Conservation (phyloP, 2,797 vertebrate species). For the Emys orbicularis region DNA sequence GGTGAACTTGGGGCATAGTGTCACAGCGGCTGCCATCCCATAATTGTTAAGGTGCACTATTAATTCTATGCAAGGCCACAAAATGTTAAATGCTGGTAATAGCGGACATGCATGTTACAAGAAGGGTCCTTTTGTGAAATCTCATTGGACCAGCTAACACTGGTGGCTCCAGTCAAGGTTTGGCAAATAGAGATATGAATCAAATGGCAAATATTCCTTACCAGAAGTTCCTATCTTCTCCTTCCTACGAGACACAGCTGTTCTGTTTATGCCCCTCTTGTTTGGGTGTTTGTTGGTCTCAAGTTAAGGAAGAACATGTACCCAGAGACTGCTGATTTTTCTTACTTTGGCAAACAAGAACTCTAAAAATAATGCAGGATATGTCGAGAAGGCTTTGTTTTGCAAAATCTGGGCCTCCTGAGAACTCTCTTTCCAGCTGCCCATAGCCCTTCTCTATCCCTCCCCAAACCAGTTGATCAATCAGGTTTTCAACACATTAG, state of each 20-base stretch:
- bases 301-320: too few species aligned
- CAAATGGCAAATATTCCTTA: neutral
- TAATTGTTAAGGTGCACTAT: neutral
- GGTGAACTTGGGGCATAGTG: too few species aligned
- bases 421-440: too few species aligned
- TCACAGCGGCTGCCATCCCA: neutral
- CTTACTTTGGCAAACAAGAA: too few species aligned
- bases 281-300: neutral
- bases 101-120: neutral
- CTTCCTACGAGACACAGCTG: neutral
- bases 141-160: neutral
- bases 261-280: too few species aligned
- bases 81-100: neutral
- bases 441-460: too few species aligned
- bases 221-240: neutral
- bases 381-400: too few species aligned
- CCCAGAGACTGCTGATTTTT: too few species aligned
- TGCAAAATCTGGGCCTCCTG: too few species aligned
- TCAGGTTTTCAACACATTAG: too few species aligned
- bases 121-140: neutral
- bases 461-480: too few species aligned
- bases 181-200: neutral
- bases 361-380: too few species aligned
- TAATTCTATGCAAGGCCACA: neutral
- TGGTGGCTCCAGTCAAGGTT: neutral